Base-by-base conservation (phyloP, 2,113 vertebrate genomes). In the Brachyhypopomus gauderio region DNA sequence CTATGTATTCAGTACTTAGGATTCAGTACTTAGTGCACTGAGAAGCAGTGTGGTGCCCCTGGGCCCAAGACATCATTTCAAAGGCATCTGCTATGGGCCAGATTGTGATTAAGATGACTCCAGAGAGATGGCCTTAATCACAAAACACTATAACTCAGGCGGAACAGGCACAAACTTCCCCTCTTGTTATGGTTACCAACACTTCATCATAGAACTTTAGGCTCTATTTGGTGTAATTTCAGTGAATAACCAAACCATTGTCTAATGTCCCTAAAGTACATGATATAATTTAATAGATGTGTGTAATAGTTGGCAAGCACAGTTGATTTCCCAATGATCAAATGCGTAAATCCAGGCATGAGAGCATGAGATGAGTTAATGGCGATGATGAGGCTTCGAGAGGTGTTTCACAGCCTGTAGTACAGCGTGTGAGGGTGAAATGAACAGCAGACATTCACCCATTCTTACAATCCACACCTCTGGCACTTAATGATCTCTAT, bases 161-260 rank as follows among this genome's bases (percentile, higher is more conserved):
- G 36, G 64, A 75, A 45, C 64, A 38, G 77, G 77, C 80, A 74
- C 70, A 30, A 23, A 63, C 72, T 83, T 75, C 64, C 64, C 17
- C 34, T 70, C 38, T 74, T 82, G 71, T 85, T 82, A 62, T 82
- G 63, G 72, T 75, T 75, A 71, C 69, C 27, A 22, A 30, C 30
- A 56, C 77, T 75, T 62, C 55, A 8, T 78, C 72, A 70, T 73
- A 78, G 25, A 25, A 78, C 12, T 2, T 17, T 52, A 66, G 36
- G 56, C 72, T 71, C 64, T 60, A 27, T 78, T 78, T 55, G 64
- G 52, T 30, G 60, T 14, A 36, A 55, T 76, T 80, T 76, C 73
- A 66, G 23, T 23, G 52, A 45, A 75, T 52, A 38, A 27, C 17
- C 23, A 38, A 56, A 52, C 3, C 70, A 75, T 79, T 85, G 22